Evolutionary conservation across 2,797 vertebrate genomes (phyloP).

Genomic region (Macropus fuliginosus): DNA sequence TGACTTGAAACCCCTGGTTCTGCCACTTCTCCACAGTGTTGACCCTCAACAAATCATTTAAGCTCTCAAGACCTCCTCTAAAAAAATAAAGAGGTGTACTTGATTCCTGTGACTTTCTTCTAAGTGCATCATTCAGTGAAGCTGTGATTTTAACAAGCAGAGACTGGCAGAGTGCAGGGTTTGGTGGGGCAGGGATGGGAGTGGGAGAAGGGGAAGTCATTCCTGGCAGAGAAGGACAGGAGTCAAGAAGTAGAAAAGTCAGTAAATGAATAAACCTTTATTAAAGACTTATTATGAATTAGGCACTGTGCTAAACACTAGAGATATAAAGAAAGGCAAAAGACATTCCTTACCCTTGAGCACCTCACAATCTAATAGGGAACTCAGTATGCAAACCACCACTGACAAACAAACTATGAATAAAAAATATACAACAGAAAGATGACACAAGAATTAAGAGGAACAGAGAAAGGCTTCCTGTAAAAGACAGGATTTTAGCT

Average conservation of each 20-base stretch:
- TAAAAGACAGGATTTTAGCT: neutral
- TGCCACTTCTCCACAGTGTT: neutral
- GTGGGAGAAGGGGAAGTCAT: neutral
- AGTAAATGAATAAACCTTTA: neutral
- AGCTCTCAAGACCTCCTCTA: neutral
- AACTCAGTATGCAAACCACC: neutral
- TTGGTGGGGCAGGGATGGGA: neutral
- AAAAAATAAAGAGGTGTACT: neutral
- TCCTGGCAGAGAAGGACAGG: neutral
- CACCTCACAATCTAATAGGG: neutral
- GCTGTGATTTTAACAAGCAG: neutral
- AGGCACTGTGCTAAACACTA: neutral
- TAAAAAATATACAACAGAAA: neutral
- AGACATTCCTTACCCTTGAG: neutral
- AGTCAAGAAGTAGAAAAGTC: neutral
- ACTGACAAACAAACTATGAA: neutral
- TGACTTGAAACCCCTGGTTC: neutral
- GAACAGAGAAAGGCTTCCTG: neutral
- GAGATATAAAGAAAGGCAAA: neutral
- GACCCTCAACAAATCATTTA: neutral
- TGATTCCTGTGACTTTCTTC: neutral
- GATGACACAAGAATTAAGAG: neutral
- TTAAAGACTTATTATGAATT: neutral
- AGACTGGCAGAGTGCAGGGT: neutral
- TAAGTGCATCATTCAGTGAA: neutral